Percentiles rank a stretch among this genome's conserved stretches.
Evolutionary conservation across 2,113 vertebrate species (phyloP).

Genomic region (Taurulus bubalis): DNA sequence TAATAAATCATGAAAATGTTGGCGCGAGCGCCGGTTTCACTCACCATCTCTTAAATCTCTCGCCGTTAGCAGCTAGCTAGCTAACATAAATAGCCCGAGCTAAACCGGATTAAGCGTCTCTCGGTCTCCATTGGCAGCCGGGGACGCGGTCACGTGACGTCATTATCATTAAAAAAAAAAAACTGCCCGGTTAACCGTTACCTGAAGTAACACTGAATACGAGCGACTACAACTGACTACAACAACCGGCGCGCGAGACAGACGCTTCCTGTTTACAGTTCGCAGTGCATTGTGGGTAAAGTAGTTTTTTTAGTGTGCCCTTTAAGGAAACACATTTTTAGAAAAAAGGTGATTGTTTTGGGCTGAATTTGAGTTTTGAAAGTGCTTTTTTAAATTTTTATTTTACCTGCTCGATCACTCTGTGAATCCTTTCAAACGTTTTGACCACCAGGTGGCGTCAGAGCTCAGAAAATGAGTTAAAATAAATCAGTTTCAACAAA

Average conservation of each 20-base stretch:
- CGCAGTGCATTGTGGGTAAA: constrained; percentile 68
- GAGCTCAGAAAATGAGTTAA: background rate
- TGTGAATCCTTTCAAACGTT: background rate
- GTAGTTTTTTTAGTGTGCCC: constrained; percentile 32
- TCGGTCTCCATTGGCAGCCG: constrained; percentile 72
- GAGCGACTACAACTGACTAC: background rate
- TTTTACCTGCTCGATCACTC: background rate
- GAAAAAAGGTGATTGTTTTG: background rate
- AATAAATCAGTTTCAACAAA: background rate
- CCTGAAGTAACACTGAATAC: background rate
- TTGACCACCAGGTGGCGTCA: constrained; percentile 67
- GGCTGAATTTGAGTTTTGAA: background rate
- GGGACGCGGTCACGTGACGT: background rate
- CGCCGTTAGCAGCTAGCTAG: constrained; percentile 4
- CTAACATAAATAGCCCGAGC: background rate
- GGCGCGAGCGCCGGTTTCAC: background rate
- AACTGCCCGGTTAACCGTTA: background rate
- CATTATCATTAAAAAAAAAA: no score
- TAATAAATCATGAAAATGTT: background rate
- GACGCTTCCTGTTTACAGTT: constrained; percentile 69
- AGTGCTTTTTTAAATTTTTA: no score
- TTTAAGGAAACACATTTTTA: background rate
- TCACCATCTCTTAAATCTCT: constrained; percentile 55
- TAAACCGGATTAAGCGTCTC: constrained; percentile 67
- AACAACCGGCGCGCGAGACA: background rate